These are phyloP conservation scores for Nycticebus coucang DNA, from an alignment of 2,113 vertebrate species.

Conservation along the genomic window DNA sequence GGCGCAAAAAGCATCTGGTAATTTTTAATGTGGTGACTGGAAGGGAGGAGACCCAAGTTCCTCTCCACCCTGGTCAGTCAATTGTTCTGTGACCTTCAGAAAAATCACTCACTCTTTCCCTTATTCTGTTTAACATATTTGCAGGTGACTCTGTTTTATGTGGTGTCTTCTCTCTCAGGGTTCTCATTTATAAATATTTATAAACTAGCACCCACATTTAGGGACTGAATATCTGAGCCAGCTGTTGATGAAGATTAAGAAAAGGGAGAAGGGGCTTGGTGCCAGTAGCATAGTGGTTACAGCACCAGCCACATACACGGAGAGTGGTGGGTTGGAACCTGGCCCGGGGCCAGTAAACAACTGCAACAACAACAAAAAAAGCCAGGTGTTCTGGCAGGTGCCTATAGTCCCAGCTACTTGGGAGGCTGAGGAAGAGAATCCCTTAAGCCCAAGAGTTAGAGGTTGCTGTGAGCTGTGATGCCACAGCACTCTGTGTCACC, in stretches of 20 bases:
- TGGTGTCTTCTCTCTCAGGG: not conserved
- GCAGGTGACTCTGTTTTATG: not conserved
- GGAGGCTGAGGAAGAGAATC: no score
- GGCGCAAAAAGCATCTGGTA: constrained; percentile 33
- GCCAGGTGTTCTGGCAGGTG: no score
- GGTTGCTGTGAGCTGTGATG: no score
- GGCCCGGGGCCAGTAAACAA: no score
- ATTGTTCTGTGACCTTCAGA: constrained; percentile 68
- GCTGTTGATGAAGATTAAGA: not conserved
- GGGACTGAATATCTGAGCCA: not conserved
- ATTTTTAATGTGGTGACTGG: constrained; percentile 23
- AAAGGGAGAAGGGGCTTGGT: no score
- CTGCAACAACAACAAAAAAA: no score
- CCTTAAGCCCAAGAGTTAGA: no score
- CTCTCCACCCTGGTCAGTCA: constrained; percentile 34
- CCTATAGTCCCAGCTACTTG: no score
- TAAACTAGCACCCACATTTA: not conserved
- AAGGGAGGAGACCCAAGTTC: constrained; percentile 53
- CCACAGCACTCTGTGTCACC: no score
- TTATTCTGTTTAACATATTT: constrained; percentile 59
- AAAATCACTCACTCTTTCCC: constrained; percentile 50
- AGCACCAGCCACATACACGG: no score
- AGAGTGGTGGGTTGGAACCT: no score
- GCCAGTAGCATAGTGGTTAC: no score
- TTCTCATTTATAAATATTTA: constrained; percentile 26